Percentiles rank a stretch among this genome's conserved stretches.
Evolutionary conservation across 1,140 invertebrate genomes (phyloP).

Genomic region (Drosophila dunni): DNA sequence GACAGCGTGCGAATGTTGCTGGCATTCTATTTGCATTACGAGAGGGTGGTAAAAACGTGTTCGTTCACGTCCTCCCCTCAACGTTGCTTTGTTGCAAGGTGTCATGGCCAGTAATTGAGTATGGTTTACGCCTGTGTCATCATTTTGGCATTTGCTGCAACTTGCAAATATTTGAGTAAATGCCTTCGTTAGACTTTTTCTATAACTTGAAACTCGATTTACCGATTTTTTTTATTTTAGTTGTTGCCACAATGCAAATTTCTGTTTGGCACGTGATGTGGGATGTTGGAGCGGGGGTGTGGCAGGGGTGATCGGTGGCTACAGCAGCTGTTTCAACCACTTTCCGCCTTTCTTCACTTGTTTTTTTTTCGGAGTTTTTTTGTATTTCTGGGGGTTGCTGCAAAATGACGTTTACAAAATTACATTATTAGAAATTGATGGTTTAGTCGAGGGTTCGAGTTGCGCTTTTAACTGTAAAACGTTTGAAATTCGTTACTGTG

Average conservation of each 20-base stretch:
- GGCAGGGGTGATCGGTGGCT: background rate
- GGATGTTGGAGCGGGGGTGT: background rate
- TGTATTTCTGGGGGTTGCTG: constrained; percentile 42
- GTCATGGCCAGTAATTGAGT: constrained; percentile 81
- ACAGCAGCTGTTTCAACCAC: constrained; percentile 33
- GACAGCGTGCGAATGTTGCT: constrained; percentile 68
- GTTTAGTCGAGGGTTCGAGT: constrained; percentile 41
- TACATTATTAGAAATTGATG: constrained; percentile 83
- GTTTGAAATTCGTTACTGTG: constrained; percentile 20
- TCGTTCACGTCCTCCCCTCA: background rate
- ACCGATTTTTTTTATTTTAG: constrained; percentile 3
- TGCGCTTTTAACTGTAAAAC: constrained; percentile 45
- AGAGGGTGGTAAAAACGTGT: constrained; percentile 43
- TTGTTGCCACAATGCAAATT: constrained; percentile 61
- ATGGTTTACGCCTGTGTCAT: constrained; percentile 60
- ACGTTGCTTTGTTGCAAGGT: constrained; percentile 62
- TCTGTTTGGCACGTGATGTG: constrained; percentile 62
- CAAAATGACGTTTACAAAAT: constrained; percentile 78
- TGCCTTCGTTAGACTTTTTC: constrained; percentile 67
- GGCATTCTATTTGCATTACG: constrained; percentile 66
- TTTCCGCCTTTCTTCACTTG: constrained; percentile 19
- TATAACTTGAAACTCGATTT: background rate
- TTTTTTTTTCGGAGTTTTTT: constrained; percentile 1
- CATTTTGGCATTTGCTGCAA: constrained; percentile 73
- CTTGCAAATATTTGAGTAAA: constrained; percentile 79